These are phyloP conservation scores for Pyrochroa serraticornis DNA, from an alignment of 2,888 invertebrate species.

Conservation along the genomic window DNA sequence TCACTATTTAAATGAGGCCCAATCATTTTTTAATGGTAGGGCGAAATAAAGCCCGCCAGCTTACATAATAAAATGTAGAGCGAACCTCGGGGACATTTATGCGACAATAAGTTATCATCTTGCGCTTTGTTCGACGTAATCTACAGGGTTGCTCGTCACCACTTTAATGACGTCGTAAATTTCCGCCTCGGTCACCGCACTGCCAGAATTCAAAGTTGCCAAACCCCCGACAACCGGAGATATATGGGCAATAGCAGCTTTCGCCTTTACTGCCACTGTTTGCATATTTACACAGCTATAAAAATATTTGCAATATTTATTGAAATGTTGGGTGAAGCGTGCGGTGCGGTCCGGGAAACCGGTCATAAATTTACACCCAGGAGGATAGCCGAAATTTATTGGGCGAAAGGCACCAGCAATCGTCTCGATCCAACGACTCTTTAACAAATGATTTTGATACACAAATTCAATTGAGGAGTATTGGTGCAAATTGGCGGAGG, in stretches of 20 bases:
- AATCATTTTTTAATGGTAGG: conserved; percentile 38
- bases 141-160: conserved; percentile 50
- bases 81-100: conserved; percentile 48
- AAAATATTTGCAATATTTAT: conserved; percentile 29
- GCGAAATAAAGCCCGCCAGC: conserved; percentile 17
- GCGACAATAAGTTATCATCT: conserved; percentile 53
- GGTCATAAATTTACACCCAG: neutral
- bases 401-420: neutral
- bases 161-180: conserved; percentile 53
- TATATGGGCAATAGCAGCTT: conserved; percentile 10
- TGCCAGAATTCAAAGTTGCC: conserved; percentile 36
- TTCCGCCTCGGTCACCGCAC: conserved; percentile 42
- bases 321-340: conserved; percentile 12
- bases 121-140: conserved; percentile 49
- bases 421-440: neutral
- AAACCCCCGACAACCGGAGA: conserved; percentile 8
- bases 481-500: conserved; percentile 1
- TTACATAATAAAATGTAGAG: conserved; percentile 45
- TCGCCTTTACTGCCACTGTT: conserved; percentile 25
- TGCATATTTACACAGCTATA: conserved; percentile 34
- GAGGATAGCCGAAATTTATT: neutral
- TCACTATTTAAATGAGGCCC: conserved; percentile 28
- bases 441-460: neutral
- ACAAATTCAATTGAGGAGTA: neutral
- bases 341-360: neutral